Evolutionary conservation across 2,113 vertebrate genomes (phyloP), one percentile per base, ranked within the genome.

Genomic region (Gambusia holbrooki): DNA sequence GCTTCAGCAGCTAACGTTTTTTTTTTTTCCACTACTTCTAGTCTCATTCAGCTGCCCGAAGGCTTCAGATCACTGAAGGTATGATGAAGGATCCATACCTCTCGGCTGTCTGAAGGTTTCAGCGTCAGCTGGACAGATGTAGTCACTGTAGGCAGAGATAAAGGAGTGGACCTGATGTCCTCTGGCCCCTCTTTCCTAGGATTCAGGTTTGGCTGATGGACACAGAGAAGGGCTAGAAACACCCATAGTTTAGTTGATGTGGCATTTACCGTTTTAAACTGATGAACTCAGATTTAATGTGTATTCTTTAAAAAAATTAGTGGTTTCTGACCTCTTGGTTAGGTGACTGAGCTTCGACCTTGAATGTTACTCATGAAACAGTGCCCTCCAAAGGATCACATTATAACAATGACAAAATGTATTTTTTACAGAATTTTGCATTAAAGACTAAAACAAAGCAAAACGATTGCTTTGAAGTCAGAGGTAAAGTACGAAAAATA

Each of bases 81-180:
- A 76, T 87, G 86, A 84, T 69, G 64, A 83, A 79, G 73, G 70
- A 86, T 82, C 84, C 61, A 29, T 74, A 86, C 73, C 69, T 81
- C 71, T 71, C 62, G 79, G 82, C 84, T 85, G 83, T 90, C 87
- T 63, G 29, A 75, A 74, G 69, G 83, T 58, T 64, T 88, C 73
- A 67, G 73, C 81, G 67, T 83, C 78, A 85, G 32, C 11, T 51
- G 64, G 71, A 77, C 79, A 85, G 73, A 89, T 79, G 74, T 73
- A 77, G 32, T 80, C 62, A 69, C 73, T 66, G 66, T 68, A 71
- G 82, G 69, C 45, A 54, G 78, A 73, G 80, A 79, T 69, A 71
- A 81, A 69, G 62, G 70, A 45, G 67, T 45, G 37, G 71, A 67
- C 63, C 80, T 63, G 61, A 80, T 82, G 74, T 62, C 76, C 81